Percentiles rank a stretch among this genome's conserved stretches.
These are phyloP conservation scores for Drosophila mimica DNA, from an alignment of 2,888 invertebrate species.

Conservation along the genomic window DNA sequence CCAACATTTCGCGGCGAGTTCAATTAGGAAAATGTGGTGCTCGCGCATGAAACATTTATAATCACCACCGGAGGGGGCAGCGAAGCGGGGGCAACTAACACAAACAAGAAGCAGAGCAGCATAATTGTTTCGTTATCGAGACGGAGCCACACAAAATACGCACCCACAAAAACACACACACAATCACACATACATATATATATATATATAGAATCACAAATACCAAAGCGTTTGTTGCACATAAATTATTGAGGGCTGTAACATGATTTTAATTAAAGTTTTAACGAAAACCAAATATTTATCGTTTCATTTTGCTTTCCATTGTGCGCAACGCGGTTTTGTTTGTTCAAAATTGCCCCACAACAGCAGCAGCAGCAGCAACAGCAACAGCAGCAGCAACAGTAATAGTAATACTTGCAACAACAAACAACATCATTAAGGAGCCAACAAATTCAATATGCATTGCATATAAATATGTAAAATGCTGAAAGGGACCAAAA, in stretches of 20 bases:
- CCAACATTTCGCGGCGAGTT: constrained; percentile 56
- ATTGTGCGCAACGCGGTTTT: constrained; percentile 69
- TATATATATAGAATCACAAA: not conserved
- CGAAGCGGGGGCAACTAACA: constrained; percentile 22
- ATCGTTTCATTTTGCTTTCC: constrained; percentile 79
- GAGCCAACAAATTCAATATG: constrained; percentile 68
- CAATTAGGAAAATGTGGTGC: constrained; percentile 65
- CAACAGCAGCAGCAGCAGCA: constrained; percentile 1
- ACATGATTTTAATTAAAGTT: constrained; percentile 80
- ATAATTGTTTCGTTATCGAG: constrained; percentile 77
- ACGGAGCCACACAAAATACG: not conserved
- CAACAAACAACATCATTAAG: constrained; percentile 70
- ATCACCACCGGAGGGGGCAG: constrained; percentile 51
- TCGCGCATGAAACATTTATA: constrained; percentile 58
- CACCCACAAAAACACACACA: constrained; percentile 16
- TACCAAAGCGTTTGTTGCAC: constrained; percentile 58
- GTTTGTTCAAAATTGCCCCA: constrained; percentile 33
- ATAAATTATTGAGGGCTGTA: constrained; percentile 76
- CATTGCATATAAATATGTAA: constrained; percentile 73
- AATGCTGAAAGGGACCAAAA: constrained; percentile 44
- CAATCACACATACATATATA: constrained; percentile 8
- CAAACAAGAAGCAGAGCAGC: constrained; percentile 63
- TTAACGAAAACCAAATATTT: constrained; percentile 81
- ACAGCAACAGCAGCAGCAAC: constrained; percentile 4
- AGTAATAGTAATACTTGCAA: not conserved